phyloP scores from a whole-genome alignment of 2,113 vertebrate genomes.

The Mungos mungo region DNA sequence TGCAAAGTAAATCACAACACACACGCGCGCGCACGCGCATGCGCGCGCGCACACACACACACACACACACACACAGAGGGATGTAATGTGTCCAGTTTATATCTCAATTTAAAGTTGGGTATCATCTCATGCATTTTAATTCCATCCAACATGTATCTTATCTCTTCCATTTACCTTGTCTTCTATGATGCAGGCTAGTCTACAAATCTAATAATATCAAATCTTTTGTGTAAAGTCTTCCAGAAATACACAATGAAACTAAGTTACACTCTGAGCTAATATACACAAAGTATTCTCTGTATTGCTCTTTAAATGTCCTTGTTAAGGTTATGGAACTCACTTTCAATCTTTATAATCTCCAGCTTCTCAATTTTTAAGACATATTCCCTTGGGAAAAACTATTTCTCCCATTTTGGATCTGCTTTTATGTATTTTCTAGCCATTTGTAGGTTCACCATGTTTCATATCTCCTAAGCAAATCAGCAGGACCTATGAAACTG shows the following conservation, averaged over 20 bases:
- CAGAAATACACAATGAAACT: not conserved
- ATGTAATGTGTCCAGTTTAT: not conserved
- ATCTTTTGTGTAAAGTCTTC: not conserved
- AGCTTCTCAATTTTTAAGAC: conserved; percentile 61
- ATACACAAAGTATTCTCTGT: not conserved
- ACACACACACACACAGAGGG: not conserved
- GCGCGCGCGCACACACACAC: not conserved
- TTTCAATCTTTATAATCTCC: conserved; percentile 31
- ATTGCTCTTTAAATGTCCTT: not conserved
- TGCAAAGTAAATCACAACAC: not conserved
- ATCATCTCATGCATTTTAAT: not conserved
- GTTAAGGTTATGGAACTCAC: not conserved
- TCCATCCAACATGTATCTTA: not conserved
- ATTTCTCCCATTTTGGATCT: not conserved
- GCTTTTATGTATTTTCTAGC: conserved; percentile 3
- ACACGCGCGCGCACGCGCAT: too few relatives aligned
- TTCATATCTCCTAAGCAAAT: conserved; percentile 45
- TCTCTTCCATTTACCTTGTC: not conserved
- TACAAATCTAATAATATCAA: conserved; percentile 46
- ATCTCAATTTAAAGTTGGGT: not conserved
- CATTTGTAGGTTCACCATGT: not conserved
- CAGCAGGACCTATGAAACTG: conserved; percentile 53
- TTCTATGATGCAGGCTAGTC: not conserved
- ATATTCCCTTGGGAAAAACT: conserved; percentile 27
- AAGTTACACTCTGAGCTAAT: conserved; percentile 31